Percentiles rank a stretch among this genome's conserved stretches.
Conservation (phyloP, 2,888 invertebrate species). For the Boloria euphrosyne region DNA sequence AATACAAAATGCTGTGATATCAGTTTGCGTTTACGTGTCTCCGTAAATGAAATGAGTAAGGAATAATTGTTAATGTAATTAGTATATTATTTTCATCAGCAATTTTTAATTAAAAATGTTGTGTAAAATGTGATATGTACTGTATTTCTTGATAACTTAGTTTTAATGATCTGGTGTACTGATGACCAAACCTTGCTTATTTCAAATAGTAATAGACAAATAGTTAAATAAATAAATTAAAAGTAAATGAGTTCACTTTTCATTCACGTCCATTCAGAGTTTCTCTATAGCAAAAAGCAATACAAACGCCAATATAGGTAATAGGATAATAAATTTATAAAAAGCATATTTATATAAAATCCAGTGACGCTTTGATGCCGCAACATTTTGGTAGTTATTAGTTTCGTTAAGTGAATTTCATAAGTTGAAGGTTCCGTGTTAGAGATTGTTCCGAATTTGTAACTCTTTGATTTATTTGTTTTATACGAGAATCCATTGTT, state of each 20-base stretch:
- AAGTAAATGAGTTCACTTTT: slow-evolving; percentile 25
- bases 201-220: slow-evolving; percentile 12
- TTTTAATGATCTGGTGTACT: slow-evolving; percentile 17
- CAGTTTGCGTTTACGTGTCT: slow-evolving; percentile 65
- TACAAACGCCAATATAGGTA: slow-evolving; percentile 75
- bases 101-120: slow-evolving; percentile 20
- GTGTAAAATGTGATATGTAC: slow-evolving; percentile 17
- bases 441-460: slow-evolving; percentile 50
- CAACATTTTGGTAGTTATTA: slow-evolving; percentile 49
- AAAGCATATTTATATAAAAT: slow-evolving; percentile 53
- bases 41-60: slow-evolving; percentile 35
- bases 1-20: slow-evolving; percentile 80
- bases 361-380: slow-evolving; percentile 36
- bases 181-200: slow-evolving; percentile 22
- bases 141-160: slow-evolving; percentile 7
- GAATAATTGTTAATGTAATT: slow-evolving; percentile 28
- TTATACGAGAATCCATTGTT: slow-evolving; percentile 56
- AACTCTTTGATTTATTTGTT: slow-evolving; percentile 40
- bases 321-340: slow-evolving; percentile 56
- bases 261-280: slow-evolving; percentile 44
- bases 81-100: slow-evolving; percentile 14
- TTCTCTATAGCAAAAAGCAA: slow-evolving; percentile 61
- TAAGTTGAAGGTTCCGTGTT: slow-evolving; percentile 51
- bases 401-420: slow-evolving; percentile 51
- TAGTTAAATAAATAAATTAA: slow-evolving; percentile 6